Evolutionary conservation across 2,888 invertebrate genomes (phyloP), one percentile per base, ranked within the genome.

Genomic region (Acleris emargana): DNA sequence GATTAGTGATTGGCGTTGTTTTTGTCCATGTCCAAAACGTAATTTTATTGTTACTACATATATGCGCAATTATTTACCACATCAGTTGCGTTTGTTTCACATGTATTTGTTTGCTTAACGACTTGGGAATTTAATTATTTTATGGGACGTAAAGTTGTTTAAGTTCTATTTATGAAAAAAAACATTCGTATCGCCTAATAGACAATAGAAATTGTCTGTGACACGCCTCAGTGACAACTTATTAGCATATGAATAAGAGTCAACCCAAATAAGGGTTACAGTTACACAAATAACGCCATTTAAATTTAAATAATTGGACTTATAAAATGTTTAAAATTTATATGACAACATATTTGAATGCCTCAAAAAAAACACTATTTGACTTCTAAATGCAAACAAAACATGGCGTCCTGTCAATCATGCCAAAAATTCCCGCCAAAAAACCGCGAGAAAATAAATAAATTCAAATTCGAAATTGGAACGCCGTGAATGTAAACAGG

Each of bases 381-480:
- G 83, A 55, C 64, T 64, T 58, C 55, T 49, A 22, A 54, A 54
- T 32, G 45, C 47, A 61, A 66, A 66, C 79, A 79, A 80, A 55
- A 79, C 76, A 77, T 74, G 73, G 73, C 75, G 58, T 71, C 69
- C 74, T 75, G 76, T 76, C 75, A 79, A 79, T 82, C 74, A 80
- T 50, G 52, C 60, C 32, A 55, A 68, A 71, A 71, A 64, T 43
- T 50, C 64, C 50, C 64, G 64, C 55, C 54, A 64, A 77, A 83
- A 86, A 90, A 91, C 50, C 64, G 64, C 59, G 54, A 64, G 77
- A 83, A 86, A 90, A 91, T 90, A 89, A 90, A 90, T 89, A 89
- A 91, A 91, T 91, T 90, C 91, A 88, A 91, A 89, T 91, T 90
- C 84, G 88, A 86, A 91, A 90, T 91, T 90, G 89, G 87, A 88